Conservation (phyloP, 2,797 vertebrate species). For the Darevskia mixta region DNA sequence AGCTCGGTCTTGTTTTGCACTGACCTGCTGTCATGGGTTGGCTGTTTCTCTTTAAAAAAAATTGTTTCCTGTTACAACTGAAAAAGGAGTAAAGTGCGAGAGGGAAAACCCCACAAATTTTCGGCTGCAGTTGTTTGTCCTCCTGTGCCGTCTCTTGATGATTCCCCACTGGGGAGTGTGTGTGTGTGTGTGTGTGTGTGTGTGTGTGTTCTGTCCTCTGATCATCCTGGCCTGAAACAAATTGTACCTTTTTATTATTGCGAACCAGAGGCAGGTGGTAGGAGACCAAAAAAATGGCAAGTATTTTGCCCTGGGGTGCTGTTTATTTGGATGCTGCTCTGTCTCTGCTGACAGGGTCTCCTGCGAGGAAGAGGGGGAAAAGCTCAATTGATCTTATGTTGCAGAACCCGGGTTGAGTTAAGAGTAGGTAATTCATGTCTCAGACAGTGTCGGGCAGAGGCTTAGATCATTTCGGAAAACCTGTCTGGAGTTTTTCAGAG, state of each 20-base stretch:
- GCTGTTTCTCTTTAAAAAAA: neutral
- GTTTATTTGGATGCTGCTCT: slow-evolving; percentile 68
- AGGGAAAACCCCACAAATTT: neutral
- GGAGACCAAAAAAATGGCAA: slow-evolving; percentile 84
- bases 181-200: too few relatives aligned
- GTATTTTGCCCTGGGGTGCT: slow-evolving; percentile 82
- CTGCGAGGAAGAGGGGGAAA: slow-evolving; percentile 48
- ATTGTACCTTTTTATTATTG: slow-evolving; percentile 41
- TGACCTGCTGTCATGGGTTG: neutral
- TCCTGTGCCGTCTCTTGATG: too few relatives aligned
- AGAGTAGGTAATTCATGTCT: slow-evolving; percentile 26
- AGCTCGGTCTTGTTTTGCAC: neutral
- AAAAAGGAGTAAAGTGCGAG: neutral
- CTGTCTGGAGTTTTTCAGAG: neutral
- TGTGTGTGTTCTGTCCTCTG: slow-evolving; percentile 1
- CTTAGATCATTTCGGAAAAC: neutral
- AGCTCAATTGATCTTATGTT: slow-evolving; percentile 43
- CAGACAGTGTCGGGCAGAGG: neutral
- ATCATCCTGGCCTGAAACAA: slow-evolving; percentile 73
- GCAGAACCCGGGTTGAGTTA: slow-evolving; percentile 51
- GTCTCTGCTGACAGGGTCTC: slow-evolving; percentile 50
- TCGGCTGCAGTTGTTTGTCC: neutral
- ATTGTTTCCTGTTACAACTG: neutral
- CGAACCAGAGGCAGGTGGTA: slow-evolving; percentile 80
- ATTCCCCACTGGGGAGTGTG: neutral